phyloP scores from a whole-genome alignment of 2,888 invertebrate genomes.

The Caenorhabditis uteleia region DNA sequence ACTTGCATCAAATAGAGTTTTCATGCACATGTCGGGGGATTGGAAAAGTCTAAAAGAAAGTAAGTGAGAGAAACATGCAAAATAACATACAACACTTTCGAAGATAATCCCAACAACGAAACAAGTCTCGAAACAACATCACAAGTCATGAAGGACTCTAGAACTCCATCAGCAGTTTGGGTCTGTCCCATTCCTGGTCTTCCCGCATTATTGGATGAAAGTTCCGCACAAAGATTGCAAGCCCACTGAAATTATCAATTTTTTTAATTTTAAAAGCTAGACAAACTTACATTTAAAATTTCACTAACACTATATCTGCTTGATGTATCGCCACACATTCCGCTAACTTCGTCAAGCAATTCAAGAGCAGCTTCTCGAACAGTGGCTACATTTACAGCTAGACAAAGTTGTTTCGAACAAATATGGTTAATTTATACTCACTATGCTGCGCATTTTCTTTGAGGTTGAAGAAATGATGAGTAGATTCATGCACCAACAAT shows the following conservation, averaged over 20 bases:
- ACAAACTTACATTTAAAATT: conserved; percentile 4
- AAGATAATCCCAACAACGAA: conserved; percentile 13
- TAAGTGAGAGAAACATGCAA: background rate
- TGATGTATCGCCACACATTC: conserved; percentile 1
- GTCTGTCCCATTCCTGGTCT: conserved; percentile 31
- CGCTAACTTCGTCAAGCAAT: conserved; percentile 16
- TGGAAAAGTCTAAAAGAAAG: conserved; percentile 19
- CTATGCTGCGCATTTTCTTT: conserved; percentile 34
- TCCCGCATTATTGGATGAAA: conserved; percentile 39
- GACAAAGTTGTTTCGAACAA: background rate
- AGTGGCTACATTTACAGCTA: conserved; percentile 14
- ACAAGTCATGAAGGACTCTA: conserved; percentile 20
- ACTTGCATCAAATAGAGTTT: conserved; percentile 39
- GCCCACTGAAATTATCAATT: conserved; percentile 36
- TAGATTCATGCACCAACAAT: conserved; percentile 45
- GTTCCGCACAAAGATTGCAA: conserved; percentile 39
- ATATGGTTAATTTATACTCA: conserved; percentile 2
- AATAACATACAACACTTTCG: conserved; percentile 9
- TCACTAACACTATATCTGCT: conserved; percentile 11
- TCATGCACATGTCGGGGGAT: conserved; percentile 41
- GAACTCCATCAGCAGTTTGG: conserved; percentile 11
- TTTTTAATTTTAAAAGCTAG: background rate
- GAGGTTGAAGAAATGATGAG: conserved; percentile 38
- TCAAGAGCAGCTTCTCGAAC: conserved; percentile 9
- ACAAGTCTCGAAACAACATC: conserved; percentile 24